A percentile compares a stretch with the other conserved stretches of the same genome.
Evolutionary conservation across 92 coral and sea anemone species (phyloP).

Genomic region (Heliopora coerulea): DNA sequence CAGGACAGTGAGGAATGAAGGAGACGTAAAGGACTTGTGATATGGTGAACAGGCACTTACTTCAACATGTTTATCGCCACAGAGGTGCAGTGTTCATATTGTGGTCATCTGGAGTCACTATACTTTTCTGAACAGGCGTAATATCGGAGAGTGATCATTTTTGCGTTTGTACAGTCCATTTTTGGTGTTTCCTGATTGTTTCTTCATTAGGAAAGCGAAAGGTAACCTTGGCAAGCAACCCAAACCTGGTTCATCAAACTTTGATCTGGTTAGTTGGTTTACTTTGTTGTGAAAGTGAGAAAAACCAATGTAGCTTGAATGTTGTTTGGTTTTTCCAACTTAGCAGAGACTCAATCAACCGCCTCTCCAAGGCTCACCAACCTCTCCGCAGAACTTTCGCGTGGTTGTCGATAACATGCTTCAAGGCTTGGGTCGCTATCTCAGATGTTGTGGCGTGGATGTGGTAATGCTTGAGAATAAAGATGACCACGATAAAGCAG

Average conservation of each 20-base stretch:
- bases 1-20: too few relatives aligned
- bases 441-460: constrained; percentile 96
- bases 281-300: too few relatives aligned
- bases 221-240: constrained; percentile 38
- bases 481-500: constrained; percentile 66
- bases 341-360: constrained; percentile 56
- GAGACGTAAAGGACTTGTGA: too few relatives aligned
- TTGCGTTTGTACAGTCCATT: too few relatives aligned
- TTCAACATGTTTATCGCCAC: too few relatives aligned
- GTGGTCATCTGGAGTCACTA: too few relatives aligned
- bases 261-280: constrained; percentile 34
- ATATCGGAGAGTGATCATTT: too few relatives aligned
- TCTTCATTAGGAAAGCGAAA: constrained; percentile 27
- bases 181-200: too few relatives aligned
- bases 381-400: constrained; percentile 72
- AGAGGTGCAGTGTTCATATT: too few relatives aligned
- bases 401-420: constrained; percentile 96
- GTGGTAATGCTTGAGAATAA: constrained; percentile 76
- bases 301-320: neutral
- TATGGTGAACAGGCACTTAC: too few relatives aligned
- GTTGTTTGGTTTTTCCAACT: neutral
- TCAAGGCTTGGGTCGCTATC: constrained; percentile 96
- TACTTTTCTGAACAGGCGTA: too few relatives aligned
- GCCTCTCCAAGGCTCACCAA: constrained; percentile 56
- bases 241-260: constrained; percentile 45